Evolutionary conservation across 1,140 invertebrate genomes (phyloP).

Genomic region (Macrotrachela quadricornifera): DNA sequence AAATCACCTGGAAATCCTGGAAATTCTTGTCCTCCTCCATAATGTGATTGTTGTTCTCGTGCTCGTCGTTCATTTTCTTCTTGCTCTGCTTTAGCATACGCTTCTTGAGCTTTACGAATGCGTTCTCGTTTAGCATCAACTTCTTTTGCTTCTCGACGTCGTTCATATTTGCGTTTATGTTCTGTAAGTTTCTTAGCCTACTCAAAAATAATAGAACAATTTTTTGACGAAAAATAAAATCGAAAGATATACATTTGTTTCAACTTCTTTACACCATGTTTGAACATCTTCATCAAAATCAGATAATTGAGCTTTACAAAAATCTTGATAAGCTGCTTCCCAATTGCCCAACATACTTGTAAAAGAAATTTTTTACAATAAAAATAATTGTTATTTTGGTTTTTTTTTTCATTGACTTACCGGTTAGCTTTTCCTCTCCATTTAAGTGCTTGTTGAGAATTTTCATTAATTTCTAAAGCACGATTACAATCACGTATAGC

Average conservation of each 20-base stretch:
- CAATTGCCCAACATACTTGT: constrained; percentile 58
- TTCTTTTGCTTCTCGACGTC: no score
- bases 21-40: constrained; percentile 64
- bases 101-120: no score
- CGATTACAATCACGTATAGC: constrained; percentile 66
- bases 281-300: constrained; percentile 75
- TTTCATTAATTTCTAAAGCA: constrained; percentile 64
- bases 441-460: constrained; percentile 67
- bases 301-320: constrained; percentile 64
- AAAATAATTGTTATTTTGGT: no score
- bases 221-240: no score
- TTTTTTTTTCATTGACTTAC: constrained; percentile 16
- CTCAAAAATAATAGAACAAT: no score
- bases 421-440: constrained; percentile 60
- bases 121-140: no score
- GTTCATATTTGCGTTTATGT: no score
- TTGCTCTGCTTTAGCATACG: neutral
- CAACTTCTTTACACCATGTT: constrained; percentile 67
- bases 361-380: neutral
- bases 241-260: constrained; percentile 47
- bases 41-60: constrained; percentile 58
- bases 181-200: no score
- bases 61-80: constrained; percentile 13
- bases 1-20: constrained; percentile 47
- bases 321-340: constrained; percentile 58